Base-by-base conservation (phyloP, 2,888 invertebrate genomes). In the Macaria liturata region DNA sequence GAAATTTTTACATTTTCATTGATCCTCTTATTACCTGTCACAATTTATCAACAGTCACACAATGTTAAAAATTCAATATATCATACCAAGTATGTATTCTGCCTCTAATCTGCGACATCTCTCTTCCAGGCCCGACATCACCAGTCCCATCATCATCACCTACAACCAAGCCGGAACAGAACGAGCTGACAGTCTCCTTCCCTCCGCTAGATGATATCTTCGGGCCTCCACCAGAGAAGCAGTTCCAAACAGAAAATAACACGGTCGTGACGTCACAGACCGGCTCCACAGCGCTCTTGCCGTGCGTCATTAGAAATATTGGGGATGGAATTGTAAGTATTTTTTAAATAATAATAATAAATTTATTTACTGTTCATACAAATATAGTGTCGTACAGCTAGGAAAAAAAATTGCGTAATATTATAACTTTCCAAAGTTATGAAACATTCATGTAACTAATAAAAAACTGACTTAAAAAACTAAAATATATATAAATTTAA, bases 271-370 rank as follows among this genome's bases (percentile, higher is more conserved):
- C 95, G 64, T 96, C 97, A 70, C 97, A 97, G 88, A 96, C 95
- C 46, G 97, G 97, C 9, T 96, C 96, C 60, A 96, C 96, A 0
- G 97, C 97, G 3, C 93, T 96, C 59, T 92, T 97, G 64, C 97
- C 97, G 1, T 97, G 97, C 82, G 94, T 96, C 65, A 96, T 97
- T 66, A 95, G 95, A 81, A 96, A 96, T 81, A 95, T 97, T 71
- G 97, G 97, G 52, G 97, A 97, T 84, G 97, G 97, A 74, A 95
- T 96, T 93, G 97, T 97, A 86, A 96, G 96, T 94, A 71, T 4
- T 9, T 30, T 4, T 45, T 34, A 20, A 7, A 34, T 42, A 37
- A 6, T 37, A 37, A 20, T 20, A 20, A 20, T 20, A 20, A 20
- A 20, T 20, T 20, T 1, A 20, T 2, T 20, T 20, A 20, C 20